These are phyloP conservation scores for Hirudo medicinalis DNA, from an alignment of 1,140 invertebrate species.

Conservation along the genomic window DNA sequence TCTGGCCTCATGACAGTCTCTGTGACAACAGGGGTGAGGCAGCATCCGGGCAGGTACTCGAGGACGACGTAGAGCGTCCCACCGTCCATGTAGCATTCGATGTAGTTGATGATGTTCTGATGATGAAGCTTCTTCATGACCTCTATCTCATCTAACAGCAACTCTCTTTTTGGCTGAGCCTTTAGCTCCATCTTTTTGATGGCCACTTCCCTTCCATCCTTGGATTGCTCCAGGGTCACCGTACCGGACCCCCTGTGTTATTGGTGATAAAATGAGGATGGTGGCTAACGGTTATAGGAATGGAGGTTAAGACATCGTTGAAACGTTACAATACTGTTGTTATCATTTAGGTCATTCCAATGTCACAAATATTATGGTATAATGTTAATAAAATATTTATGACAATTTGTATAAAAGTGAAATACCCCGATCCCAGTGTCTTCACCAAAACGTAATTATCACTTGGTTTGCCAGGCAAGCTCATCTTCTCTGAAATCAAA, in stretches of 20 bases:
- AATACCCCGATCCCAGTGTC: neutral
- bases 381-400: neutral
- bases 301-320: neutral
- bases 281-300: neutral
- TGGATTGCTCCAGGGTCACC: slow-evolving; percentile 27
- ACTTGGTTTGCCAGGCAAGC: neutral
- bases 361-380: too few species aligned
- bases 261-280: neutral
- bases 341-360: too few species aligned
- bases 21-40: slow-evolving; percentile 46
- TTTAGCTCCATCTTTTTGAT: slow-evolving; percentile 46
- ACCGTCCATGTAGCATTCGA: slow-evolving; percentile 70
- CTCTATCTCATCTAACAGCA: slow-evolving; percentile 46
- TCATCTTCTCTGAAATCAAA: neutral
- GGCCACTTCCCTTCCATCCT: slow-evolving; percentile 38
- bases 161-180: slow-evolving; percentile 45
- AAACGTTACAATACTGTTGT: too few species aligned
- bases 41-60: slow-evolving; percentile 47
- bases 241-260: neutral
- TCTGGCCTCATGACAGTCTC: slow-evolving; percentile 52
- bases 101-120: slow-evolving; percentile 49
- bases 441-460: neutral
- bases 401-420: neutral
- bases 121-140: slow-evolving; percentile 34
- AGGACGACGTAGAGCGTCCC: slow-evolving; percentile 49